Conservation (phyloP, 2,888 invertebrate genomes). For the Bugulina stolonifera region DNA sequence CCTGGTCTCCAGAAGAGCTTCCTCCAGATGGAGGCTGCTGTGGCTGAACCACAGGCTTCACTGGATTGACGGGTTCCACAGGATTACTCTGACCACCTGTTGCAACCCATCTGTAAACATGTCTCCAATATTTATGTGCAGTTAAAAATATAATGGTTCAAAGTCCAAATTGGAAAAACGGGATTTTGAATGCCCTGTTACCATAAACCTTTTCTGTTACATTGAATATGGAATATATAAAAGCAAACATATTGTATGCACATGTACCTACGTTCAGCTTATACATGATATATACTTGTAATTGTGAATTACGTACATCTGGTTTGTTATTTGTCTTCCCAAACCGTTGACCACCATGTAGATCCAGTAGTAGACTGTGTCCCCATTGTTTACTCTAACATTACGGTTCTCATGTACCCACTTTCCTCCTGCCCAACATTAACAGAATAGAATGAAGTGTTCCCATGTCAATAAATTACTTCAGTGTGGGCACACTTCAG, state of each 20-base stretch:
- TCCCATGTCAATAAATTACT: no score
- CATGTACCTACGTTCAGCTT: no score
- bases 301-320: constrained; percentile 31
- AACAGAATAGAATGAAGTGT: no score
- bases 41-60: background rate
- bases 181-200: no score
- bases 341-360: constrained; percentile 31
- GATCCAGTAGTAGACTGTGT: constrained; percentile 37
- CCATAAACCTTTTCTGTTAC: no score
- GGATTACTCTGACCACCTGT: background rate
- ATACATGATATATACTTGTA: no score
- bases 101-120: constrained; percentile 13
- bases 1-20: background rate
- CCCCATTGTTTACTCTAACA: constrained; percentile 33
- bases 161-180: no score
- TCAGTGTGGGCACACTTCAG: no score
- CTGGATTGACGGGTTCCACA: constrained; percentile 5
- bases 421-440: constrained; percentile 33
- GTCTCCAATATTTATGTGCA: no score
- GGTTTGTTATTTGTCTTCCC: constrained; percentile 30
- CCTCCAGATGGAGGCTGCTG: background rate
- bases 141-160: no score
- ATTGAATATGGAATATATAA: no score
- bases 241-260: no score
- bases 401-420: constrained; percentile 34